A percentile compares a stretch with the other conserved stretches of the same genome.
phyloP scores from a whole-genome alignment of 2,113 vertebrate genomes.

The Calidris pygmaea region DNA sequence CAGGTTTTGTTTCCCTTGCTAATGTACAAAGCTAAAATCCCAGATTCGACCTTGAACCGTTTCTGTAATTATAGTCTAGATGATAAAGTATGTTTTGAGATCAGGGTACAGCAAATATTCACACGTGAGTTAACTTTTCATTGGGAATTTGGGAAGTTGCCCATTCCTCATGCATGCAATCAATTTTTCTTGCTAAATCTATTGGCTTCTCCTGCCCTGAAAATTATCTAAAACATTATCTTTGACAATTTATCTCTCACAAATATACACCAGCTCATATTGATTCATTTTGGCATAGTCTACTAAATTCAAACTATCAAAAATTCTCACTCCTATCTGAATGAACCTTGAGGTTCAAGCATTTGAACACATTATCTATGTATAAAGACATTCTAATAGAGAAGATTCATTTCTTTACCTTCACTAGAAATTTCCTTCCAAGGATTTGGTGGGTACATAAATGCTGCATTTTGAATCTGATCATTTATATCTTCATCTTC shows the following conservation, averaged over 20 bases:
- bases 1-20: background rate
- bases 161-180: background rate
- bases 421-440: slow-evolving; percentile 96
- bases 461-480: slow-evolving; percentile 97
- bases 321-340: background rate
- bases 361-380: background rate
- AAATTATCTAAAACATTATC: background rate
- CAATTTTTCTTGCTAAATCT: background rate
- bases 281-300: background rate
- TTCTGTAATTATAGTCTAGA: background rate
- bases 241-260: background rate
- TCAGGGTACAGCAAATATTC: background rate
- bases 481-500: slow-evolving; percentile 98
- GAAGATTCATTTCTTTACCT: slow-evolving; percentile 74
- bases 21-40: background rate
- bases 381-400: background rate
- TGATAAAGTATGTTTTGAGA: background rate
- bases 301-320: background rate
- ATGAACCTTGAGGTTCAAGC: background rate
- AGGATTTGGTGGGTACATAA: slow-evolving; percentile 96
- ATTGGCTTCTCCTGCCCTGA: background rate
- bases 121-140: background rate
- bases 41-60: background rate
- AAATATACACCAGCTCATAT: background rate
- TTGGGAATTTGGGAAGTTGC: background rate